Evolutionary conservation across 2,113 vertebrate genomes (phyloP).

Genomic region (Trachemys scripta): DNA sequence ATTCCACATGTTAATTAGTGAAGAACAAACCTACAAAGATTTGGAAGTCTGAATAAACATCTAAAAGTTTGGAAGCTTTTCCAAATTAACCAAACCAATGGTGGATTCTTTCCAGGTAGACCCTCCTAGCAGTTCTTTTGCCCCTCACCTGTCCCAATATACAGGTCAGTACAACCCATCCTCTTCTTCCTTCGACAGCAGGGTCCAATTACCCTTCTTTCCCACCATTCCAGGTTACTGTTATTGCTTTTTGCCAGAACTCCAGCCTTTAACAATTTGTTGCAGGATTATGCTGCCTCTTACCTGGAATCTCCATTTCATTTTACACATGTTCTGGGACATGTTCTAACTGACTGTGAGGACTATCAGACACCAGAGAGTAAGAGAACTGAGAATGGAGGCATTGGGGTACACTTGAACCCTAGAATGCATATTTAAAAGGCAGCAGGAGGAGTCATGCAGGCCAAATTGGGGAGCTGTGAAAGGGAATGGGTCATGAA

Average conservation of each 20-base stretch:
- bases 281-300: not conserved
- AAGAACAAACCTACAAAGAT: not conserved
- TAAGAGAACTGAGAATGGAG: not conserved
- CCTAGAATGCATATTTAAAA: not conserved
- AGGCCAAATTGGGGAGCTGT: not conserved
- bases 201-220: not conserved
- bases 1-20: not conserved
- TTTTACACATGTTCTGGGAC: not conserved
- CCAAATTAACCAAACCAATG: not conserved
- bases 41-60: not conserved
- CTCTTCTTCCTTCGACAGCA: not conserved
- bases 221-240: not conserved
- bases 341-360: not conserved
- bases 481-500: conserved; percentile 1
- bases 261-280: not conserved
- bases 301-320: not conserved
- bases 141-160: not conserved
- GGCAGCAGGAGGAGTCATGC: not conserved
- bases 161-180: not conserved
- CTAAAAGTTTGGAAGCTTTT: not conserved
- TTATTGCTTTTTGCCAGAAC: not conserved
- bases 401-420: not conserved
- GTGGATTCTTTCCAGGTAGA: not conserved
- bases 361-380: not conserved
- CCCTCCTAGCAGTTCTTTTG: not conserved